A percentile compares a stretch with the other conserved stretches of the same genome.
phyloP scores from a whole-genome alignment of 2,888 invertebrate species.

The Ochropacha duplaris region DNA sequence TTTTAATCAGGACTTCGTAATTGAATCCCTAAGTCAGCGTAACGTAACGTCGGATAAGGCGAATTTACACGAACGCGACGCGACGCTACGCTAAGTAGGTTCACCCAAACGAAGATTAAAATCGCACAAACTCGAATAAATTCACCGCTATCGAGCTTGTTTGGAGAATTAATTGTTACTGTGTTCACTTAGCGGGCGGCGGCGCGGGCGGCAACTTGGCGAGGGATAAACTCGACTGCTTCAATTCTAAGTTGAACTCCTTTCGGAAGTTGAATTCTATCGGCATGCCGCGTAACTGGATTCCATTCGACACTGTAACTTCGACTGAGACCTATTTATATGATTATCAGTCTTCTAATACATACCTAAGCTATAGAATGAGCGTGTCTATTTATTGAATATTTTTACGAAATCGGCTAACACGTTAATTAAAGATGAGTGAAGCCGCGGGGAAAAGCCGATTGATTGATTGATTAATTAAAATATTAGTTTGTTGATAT shows the following conservation, averaged over 20 bases:
- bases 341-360: too few species aligned
- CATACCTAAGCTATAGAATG: too few species aligned
- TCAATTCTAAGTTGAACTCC: slow-evolving; percentile 13
- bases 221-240: slow-evolving; percentile 18
- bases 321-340: too few species aligned
- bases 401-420: too few species aligned
- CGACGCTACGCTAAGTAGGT: slow-evolving; percentile 17
- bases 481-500: too few species aligned
- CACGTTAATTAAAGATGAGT: too few species aligned
- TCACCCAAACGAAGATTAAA: slow-evolving; percentile 39
- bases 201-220: slow-evolving; percentile 39
- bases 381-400: too few species aligned
- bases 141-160: slow-evolving; percentile 57
- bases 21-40: slow-evolving; percentile 12
- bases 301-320: background rate
- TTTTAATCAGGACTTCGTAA: slow-evolving; percentile 14
- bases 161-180: slow-evolving; percentile 63
- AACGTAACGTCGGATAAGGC: slow-evolving; percentile 8
- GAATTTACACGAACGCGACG: slow-evolving; percentile 15
- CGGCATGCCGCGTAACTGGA: background rate
- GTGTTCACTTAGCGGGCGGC: slow-evolving; percentile 50
- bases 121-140: slow-evolving; percentile 61
- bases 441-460: too few species aligned
- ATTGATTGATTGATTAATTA: too few species aligned
- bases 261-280: slow-evolving; percentile 22